Evolutionary conservation across 2,113 vertebrate genomes (phyloP).

Genomic region (Amblyornis subalaris): DNA sequence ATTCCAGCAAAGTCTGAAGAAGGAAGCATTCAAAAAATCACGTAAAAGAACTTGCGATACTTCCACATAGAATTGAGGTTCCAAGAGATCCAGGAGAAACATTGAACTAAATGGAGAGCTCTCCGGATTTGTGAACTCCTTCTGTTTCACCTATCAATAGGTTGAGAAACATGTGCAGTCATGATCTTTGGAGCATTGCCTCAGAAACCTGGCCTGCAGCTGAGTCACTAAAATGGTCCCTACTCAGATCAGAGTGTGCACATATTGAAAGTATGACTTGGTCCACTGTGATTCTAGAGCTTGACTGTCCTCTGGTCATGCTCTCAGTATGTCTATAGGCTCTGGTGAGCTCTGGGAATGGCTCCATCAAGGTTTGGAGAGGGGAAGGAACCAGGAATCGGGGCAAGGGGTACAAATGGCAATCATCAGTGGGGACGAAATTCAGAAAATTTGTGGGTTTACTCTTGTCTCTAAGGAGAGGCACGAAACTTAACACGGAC

Average conservation of each 20-base stretch:
- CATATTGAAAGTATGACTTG: background rate
- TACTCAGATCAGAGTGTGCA: background rate
- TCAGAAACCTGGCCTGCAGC: background rate
- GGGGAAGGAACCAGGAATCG: background rate
- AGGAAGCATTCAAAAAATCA: background rate
- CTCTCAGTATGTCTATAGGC: rapidly evolving
- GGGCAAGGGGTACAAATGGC: background rate
- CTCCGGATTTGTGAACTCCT: background rate
- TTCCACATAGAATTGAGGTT: background rate
- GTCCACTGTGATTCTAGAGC: background rate
- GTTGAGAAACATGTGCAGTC: background rate
- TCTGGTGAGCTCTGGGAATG: background rate
- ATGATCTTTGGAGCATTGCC: background rate
- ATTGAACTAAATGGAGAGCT: background rate
- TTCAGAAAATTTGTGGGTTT: background rate
- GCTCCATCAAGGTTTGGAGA: background rate
- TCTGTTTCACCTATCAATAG: background rate
- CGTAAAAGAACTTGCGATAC: rapidly evolving
- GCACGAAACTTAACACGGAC: background rate
- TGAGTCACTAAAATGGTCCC: rapidly evolving
- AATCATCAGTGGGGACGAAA: background rate
- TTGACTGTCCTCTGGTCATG: background rate
- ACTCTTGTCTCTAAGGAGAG: background rate
- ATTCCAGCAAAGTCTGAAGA: background rate
- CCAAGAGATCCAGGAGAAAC: background rate